phyloP scores from a whole-genome alignment of 2,888 invertebrate species.

The Taphrorychus bicolor region DNA sequence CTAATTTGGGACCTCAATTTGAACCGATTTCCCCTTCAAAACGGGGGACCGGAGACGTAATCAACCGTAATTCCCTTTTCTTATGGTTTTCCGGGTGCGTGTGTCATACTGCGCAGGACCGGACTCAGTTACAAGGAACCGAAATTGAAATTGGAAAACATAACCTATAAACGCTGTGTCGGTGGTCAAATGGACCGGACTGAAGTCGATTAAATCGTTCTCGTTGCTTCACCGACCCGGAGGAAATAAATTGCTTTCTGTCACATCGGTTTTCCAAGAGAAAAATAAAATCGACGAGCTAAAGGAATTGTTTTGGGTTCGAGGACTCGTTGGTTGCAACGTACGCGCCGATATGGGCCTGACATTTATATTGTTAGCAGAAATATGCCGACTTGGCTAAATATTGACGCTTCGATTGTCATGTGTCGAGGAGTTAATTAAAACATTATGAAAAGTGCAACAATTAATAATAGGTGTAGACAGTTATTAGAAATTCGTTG shows the following conservation, averaged over 20 bases:
- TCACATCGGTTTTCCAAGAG: constrained; percentile 7
- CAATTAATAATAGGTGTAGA: no score
- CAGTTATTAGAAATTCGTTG: no score
- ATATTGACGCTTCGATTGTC: no score
- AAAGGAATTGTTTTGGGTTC: constrained; percentile 13
- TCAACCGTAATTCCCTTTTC: constrained; percentile 35
- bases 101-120: not conserved
- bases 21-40: constrained; percentile 26
- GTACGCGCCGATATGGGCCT: constrained; percentile 22
- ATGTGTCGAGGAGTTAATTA: no score
- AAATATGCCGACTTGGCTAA: no score
- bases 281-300: constrained; percentile 20
- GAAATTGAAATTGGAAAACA: not conserved
- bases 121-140: not conserved
- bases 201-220: constrained; percentile 8
- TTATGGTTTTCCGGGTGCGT: constrained; percentile 27
- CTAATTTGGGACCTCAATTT: constrained; percentile 35
- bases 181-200: not conserved
- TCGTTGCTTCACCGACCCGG: constrained; percentile 18
- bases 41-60: constrained; percentile 32
- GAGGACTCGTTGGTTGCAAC: constrained; percentile 8
- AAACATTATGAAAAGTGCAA: no score
- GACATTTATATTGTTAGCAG: constrained; percentile 16
- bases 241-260: constrained; percentile 28
- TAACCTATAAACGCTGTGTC: not conserved